Evolutionary conservation across 2,113 vertebrate species (phyloP).

Genomic region (Tursiops truncatus): DNA sequence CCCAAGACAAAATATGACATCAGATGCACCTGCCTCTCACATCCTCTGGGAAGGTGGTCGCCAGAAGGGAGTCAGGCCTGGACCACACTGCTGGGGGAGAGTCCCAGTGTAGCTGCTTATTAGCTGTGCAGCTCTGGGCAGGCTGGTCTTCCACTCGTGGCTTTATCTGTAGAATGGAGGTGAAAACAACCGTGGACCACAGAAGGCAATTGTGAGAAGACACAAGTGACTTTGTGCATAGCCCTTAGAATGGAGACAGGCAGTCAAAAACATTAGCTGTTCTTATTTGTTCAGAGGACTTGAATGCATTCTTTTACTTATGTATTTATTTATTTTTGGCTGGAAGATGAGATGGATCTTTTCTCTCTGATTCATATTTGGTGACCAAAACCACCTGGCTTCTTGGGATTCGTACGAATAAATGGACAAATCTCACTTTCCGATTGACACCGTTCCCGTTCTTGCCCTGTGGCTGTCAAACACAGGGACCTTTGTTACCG

Average conservation of each 20-base stretch:
- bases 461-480: background rate
- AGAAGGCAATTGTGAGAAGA: background rate
- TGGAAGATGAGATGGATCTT: background rate
- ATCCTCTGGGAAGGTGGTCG: background rate
- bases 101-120: no score
- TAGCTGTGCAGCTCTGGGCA: background rate
- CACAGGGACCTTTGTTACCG: background rate
- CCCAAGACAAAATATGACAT: background rate
- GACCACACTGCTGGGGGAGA: background rate
- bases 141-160: accelerated
- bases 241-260: background rate
- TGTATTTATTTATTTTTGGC: background rate
- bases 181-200: background rate
- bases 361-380: background rate
- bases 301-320: background rate
- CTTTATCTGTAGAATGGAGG: background rate
- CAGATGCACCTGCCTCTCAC: background rate
- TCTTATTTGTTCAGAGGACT: background rate
- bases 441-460: background rate
- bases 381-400: background rate
- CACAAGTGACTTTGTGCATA: no score
- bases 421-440: background rate
- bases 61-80: background rate
- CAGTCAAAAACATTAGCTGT: background rate
- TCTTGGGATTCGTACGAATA: background rate